Conservation (phyloP, 2,888 invertebrate species). For the Pasiphila rectangulata region DNA sequence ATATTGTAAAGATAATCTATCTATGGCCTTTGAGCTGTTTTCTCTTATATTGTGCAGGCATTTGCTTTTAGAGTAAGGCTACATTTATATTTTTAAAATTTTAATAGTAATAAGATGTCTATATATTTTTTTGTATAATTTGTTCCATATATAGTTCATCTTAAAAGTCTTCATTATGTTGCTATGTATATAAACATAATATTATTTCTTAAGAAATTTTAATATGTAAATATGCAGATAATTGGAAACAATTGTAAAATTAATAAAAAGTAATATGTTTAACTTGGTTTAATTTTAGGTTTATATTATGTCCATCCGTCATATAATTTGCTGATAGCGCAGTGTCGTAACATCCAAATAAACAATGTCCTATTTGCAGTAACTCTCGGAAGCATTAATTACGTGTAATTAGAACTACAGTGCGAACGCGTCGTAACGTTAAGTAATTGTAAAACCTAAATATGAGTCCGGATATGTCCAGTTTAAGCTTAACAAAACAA, state of each 20-base stretch:
- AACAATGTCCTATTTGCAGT: no score
- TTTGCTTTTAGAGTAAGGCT: constrained; percentile 20
- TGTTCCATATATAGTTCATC: constrained; percentile 24
- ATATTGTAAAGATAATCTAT: constrained; percentile 16
- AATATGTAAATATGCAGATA: constrained; percentile 61
- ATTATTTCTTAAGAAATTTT: constrained; percentile 64
- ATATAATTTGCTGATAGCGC: not conserved
- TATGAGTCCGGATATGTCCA: constrained; percentile 16
- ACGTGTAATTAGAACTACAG: no score
- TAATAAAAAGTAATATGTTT: constrained; percentile 52
- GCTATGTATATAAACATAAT: constrained; percentile 41
- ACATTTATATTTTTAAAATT: constrained; percentile 13
- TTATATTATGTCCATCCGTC: not conserved
- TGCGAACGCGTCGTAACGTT: no score
- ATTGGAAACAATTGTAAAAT: constrained; percentile 64
- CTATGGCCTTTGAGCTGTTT: constrained; percentile 12
- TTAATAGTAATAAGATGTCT: constrained; percentile 12
- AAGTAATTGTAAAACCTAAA: constrained; percentile 55
- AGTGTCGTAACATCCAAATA: constrained; percentile 57
- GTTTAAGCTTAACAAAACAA: constrained; percentile 46
- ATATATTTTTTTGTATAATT: constrained; percentile 21
- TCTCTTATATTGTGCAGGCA: constrained; percentile 20
- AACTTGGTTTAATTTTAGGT: constrained; percentile 12
- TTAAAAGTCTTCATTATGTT: constrained; percentile 23
- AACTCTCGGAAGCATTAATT: no score